Evolutionary conservation across 2,113 vertebrate species (phyloP).

Genomic region (Gavialis gangeticus): DNA sequence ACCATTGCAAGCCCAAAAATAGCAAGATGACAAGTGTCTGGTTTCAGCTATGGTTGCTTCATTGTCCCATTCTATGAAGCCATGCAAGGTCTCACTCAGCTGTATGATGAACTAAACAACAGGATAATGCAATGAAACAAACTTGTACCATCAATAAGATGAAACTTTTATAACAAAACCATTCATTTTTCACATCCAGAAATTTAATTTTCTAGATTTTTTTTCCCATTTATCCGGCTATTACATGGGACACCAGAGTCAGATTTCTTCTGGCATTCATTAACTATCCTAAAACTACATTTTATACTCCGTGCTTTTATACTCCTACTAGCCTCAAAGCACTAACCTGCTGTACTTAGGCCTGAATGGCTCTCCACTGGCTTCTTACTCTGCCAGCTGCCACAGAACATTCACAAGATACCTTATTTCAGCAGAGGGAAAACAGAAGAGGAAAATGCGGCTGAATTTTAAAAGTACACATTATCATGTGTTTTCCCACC

Average conservation of each 20-base stretch:
- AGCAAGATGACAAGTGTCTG: neutral
- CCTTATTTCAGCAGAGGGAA: neutral
- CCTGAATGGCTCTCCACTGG: neutral
- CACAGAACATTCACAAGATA: neutral
- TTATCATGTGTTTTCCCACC: neutral
- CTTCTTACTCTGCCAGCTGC: neutral
- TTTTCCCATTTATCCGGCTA: neutral
- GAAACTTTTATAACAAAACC: neutral
- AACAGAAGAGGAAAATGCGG: neutral
- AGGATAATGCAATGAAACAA: neutral
- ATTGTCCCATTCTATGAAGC: neutral
- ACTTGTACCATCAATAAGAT: neutral
- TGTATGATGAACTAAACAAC: neutral
- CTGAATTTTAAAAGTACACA: neutral
- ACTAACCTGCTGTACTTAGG: neutral
- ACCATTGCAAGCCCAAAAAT: neutral
- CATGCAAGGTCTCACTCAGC: neutral
- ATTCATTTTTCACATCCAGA: neutral
- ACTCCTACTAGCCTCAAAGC: neutral
- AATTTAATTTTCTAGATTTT: too few relatives aligned
- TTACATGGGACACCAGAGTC: neutral
- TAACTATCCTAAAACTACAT: neutral
- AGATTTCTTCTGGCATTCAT: neutral
- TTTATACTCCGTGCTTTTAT: neutral
- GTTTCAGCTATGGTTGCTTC: neutral